These are phyloP conservation scores for Andinoacara biseriatus DNA, from an alignment of 2,113 vertebrate genomes.

Conservation along the genomic window DNA sequence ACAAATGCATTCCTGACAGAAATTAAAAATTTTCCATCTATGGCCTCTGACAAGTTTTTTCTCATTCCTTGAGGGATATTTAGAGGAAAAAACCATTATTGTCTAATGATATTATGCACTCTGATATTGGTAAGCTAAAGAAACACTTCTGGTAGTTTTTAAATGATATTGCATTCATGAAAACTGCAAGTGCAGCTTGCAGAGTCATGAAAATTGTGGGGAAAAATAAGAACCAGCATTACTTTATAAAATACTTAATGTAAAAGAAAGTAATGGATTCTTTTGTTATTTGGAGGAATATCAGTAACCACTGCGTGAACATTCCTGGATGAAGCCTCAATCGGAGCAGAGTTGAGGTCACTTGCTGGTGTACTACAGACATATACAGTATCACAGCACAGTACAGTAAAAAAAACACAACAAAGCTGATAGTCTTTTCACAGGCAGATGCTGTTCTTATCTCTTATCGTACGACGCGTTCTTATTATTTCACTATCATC, in stretches of 20 bases:
- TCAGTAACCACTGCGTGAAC: not conserved
- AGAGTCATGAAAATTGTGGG: not conserved
- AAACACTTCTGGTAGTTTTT: not conserved
- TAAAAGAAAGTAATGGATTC: fast-evolving
- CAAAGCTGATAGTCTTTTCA: constrained; percentile 77
- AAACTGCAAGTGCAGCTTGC: not conserved
- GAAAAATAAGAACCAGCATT: not conserved
- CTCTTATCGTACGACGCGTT: constrained; percentile 23
- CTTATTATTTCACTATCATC: not conserved
- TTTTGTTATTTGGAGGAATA: not conserved
- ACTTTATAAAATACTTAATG: not conserved
- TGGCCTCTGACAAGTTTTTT: not conserved
- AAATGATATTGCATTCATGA: not conserved
- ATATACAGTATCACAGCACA: constrained; percentile 61
- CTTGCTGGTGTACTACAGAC: constrained; percentile 40
- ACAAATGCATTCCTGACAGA: not conserved
- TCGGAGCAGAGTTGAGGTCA: constrained; percentile 33
- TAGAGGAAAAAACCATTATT: not conserved
- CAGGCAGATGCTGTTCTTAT: constrained; percentile 67
- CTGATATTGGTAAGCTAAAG: not conserved
- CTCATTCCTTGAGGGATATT: not conserved
- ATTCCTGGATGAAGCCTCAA: not conserved
- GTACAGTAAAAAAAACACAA: constrained; percentile 49
- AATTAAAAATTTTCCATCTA: not conserved
- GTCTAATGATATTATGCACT: not conserved